Percentiles rank a stretch among this genome's conserved stretches.
These are phyloP conservation scores for Momotus momota DNA, from an alignment of 2,797 vertebrate species.

Conservation along the genomic window DNA sequence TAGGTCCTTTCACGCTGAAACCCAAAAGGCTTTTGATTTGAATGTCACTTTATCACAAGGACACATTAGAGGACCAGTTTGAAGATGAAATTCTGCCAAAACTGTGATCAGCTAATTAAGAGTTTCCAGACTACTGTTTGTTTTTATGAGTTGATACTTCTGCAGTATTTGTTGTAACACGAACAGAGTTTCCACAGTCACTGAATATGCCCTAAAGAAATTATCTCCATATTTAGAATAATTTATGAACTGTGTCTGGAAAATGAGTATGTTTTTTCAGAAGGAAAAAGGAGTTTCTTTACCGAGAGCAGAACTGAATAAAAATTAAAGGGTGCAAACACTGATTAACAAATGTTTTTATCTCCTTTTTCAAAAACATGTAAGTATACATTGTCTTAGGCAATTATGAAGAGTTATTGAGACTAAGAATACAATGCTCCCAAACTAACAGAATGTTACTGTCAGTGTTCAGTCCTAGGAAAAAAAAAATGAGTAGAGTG, in stretches of 20 bases:
- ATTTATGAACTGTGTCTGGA: not conserved
- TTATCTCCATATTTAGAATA: not conserved
- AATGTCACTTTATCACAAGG: conserved; percentile 45
- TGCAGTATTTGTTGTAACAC: conserved; percentile 31
- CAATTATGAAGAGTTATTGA: not conserved
- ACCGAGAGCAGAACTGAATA: not conserved
- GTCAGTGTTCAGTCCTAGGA: not conserved
- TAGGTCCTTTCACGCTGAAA: not conserved
- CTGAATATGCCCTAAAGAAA: conserved; percentile 18
- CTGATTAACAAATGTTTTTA: not conserved
- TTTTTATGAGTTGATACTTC: conserved; percentile 62
- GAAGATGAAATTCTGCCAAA: conserved; percentile 57
- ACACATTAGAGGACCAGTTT: conserved; percentile 11
- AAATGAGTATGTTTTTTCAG: not conserved
- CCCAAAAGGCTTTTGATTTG: not conserved
- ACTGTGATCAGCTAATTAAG: conserved; percentile 49
- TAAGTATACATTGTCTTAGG: not conserved
- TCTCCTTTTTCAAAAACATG: not conserved
- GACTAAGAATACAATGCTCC: not conserved
- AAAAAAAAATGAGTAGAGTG: fast-evolving
- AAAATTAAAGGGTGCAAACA: not conserved
- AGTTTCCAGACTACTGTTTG: conserved; percentile 45
- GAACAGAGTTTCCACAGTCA: conserved; percentile 36
- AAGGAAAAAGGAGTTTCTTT: not conserved
- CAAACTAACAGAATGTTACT: not conserved